Percentiles rank a stretch among this genome's conserved stretches.
Evolutionary conservation across 2,797 vertebrate genomes (phyloP).

Genomic region (Enteromius anoplus): DNA sequence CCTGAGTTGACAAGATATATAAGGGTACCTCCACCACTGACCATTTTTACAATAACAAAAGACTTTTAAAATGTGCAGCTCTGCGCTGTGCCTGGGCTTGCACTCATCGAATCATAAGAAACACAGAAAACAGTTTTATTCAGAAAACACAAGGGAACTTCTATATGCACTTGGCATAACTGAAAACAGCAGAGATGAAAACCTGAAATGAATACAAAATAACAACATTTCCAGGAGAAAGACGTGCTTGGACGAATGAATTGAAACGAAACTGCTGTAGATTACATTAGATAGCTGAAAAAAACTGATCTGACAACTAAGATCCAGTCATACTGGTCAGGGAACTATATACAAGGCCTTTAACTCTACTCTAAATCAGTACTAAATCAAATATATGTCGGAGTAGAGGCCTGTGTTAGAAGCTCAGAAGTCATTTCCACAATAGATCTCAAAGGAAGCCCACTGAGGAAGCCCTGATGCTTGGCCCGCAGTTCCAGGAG

Average conservation of each 20-base stretch:
- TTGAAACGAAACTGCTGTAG: background rate
- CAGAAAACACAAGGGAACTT: background rate
- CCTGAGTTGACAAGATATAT: background rate
- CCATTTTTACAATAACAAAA: background rate
- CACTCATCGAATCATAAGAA: background rate
- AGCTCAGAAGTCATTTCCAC: slow-evolving; percentile 72
- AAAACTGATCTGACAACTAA: background rate
- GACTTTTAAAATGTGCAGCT: background rate
- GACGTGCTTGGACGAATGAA: background rate
- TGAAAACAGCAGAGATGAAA: background rate
- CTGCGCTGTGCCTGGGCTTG: background rate
- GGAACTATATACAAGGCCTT: background rate
- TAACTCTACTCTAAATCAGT: background rate
- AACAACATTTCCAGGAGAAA: background rate
- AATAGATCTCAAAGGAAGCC: slow-evolving; percentile 68
- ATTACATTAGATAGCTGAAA: background rate
- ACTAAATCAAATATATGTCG: slow-evolving; percentile 11
- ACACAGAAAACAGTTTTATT: background rate
- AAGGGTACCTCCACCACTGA: background rate
- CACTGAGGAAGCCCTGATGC: slow-evolving; percentile 61
- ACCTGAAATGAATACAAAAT: background rate
- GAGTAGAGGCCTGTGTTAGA: slow-evolving; percentile 49
- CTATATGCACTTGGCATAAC: background rate
- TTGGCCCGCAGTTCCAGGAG: slow-evolving; percentile 65
- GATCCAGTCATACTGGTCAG: background rate